Conservation (phyloP, 1,140 invertebrate genomes). For the Caenorhabditis brenneri region DNA sequence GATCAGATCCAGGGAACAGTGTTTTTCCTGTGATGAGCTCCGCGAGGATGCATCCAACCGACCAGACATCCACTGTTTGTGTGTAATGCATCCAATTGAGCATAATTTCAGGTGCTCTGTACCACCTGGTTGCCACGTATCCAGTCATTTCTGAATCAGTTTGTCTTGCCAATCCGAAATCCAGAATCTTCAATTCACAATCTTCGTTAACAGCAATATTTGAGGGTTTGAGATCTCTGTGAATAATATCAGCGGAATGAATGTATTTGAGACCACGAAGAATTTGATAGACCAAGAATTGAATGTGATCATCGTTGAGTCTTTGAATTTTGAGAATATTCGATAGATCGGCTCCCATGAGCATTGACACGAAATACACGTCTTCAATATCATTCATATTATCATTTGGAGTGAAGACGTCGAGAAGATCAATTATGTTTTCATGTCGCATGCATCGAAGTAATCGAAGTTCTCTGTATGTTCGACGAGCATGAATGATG, state of each 20-base stretch:
- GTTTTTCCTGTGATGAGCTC: conserved; percentile 92
- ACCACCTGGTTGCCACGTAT: conserved; percentile 90
- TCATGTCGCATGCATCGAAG: conserved; percentile 74
- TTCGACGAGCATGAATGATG: conserved; percentile 74
- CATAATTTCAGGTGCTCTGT: conserved; percentile 92
- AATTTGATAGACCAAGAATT: conserved; percentile 98
- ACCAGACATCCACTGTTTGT: conserved; percentile 98
- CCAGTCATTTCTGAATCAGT: conserved; percentile 99
- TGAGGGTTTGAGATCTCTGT: conserved; percentile 96
- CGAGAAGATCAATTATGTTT: conserved; percentile 83
- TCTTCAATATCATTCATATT: conserved; percentile 84
- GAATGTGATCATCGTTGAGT: conserved; percentile 95
- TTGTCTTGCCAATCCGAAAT: conserved; percentile 95
- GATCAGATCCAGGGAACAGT: conserved; percentile 95
- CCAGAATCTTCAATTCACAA: conserved; percentile 96
- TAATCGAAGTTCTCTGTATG: conserved; percentile 73
- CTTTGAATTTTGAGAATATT: conserved; percentile 96
- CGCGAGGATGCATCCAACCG: conserved; percentile 97
- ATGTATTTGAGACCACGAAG: conserved; percentile 84
- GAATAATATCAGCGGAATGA: conserved; percentile 80
- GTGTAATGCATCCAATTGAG: conserved; percentile 99
- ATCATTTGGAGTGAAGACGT: conserved; percentile 84
- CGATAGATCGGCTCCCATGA: conserved; percentile 98
- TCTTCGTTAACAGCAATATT: conserved; percentile 99
- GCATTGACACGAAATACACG: conserved; percentile 87